Base-by-base conservation (phyloP, 1,140 invertebrate genomes). In the Cyphomyrmex costatus region DNA sequence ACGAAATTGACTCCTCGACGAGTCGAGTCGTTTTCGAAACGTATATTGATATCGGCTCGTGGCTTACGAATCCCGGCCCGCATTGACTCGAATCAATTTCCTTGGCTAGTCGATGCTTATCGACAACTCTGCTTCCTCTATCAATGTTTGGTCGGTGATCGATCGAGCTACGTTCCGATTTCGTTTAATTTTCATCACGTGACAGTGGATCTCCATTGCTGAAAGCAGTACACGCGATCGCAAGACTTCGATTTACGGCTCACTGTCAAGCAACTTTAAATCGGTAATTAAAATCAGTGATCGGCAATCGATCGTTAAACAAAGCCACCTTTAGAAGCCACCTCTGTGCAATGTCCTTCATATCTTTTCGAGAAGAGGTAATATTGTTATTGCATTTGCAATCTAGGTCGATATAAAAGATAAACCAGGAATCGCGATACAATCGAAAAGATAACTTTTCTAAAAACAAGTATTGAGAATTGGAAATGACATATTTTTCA, bases 81-180 rank as follows among this genome's bases (percentile, higher is more conserved):
- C 66, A 83, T 83, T 83, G 79, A 83, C 79, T 73, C 79, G 53
- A 83, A 83, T 83, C 79, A 83, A 83, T 83, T 83, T 83, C 68
- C 79, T 83, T 73, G 68, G 51, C 79, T 60, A 53, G 66, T 83
- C 79, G 79, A 73, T 83, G 79, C 79, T 83, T 83, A 83, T 83
- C 79, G 79, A 73, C 66, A 73, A 83, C 68, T 73, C 36, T 36
- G 36, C 53, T 83, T 73, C 68, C 79, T 73, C 79, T 73, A 73
- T 83, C 79, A 73, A 30, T 82, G 79, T 82, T 82, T 56, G 66
- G 21, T 24, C 24, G 66, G 53, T 83, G 79, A 83, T 83, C 79
- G 79, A 83, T 83, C 36, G 79, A 24, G 7, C 36, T 30, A 60
- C 53, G 49, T 49, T 73, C 30, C 61, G 77, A 79, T 79, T 79